Base-by-base conservation (phyloP, 2,888 invertebrate species). In the Brenthis hecate region DNA sequence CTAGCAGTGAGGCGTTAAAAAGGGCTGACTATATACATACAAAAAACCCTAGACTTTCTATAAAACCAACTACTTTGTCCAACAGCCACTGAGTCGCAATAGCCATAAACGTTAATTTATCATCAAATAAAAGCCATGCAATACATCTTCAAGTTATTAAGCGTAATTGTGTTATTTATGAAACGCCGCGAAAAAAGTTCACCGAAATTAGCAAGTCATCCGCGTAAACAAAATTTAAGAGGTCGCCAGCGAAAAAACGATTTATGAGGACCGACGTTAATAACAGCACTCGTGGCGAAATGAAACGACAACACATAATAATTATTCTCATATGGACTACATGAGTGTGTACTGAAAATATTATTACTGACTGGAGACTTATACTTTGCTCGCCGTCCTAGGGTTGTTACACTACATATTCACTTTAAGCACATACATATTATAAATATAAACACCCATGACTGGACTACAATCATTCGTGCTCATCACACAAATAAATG, bases 191-290 rank as follows among this genome's bases (percentile, higher is more conserved):
- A 65, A 63, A 63, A 72, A 68, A 55, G 32, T 36, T 14, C 43
- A 50, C 67, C 55, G 28, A 66, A 72, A 69, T 67, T 67, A 68
- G 65, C 62, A 56, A 68, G 62, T 63, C 60, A 68, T 68, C 62
- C 58, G 68, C 65, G 63, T 68, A 70, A 72, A 72, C 69, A 68
- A 58, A 72, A 70, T 66, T 72, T 72, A 70, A 70, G 70, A 70
- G 72, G 67, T 68, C 71, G 61, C 61, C 61, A 63, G 57, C 56
- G 43, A 64, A 69, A 62, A 63, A 56, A 63, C 65, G 68, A 68
- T 68, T 70, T 70, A 72, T 58, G 68, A 66, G 57, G 60, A 51
- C 62, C 65, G 55, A 67, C 67, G 61, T 28, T 64, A 70, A 70
- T 72, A 68, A 66, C 43, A 55, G 70, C 57, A 68, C 65, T 64